Conservation (phyloP, 1,140 invertebrate genomes). For the Notospermus geniculatus region DNA sequence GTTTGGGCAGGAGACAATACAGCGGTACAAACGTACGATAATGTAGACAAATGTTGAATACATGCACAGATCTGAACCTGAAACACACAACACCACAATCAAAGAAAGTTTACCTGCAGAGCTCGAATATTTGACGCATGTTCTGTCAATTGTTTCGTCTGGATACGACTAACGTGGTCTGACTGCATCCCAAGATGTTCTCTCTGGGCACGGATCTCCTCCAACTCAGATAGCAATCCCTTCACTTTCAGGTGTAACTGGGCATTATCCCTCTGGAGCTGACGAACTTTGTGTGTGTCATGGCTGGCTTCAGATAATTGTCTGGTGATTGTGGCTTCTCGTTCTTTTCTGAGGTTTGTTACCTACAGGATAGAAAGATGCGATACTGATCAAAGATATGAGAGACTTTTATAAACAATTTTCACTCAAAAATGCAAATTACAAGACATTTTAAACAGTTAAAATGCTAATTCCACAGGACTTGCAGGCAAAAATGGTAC, state of each 20-base stretch:
- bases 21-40: background rate
- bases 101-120: slow-evolving; percentile 36
- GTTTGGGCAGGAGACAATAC: background rate
- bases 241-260: slow-evolving; percentile 49
- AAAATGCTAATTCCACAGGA: no score
- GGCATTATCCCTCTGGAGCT: slow-evolving; percentile 51
- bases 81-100: background rate
- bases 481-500: no score
- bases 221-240: slow-evolving; percentile 47
- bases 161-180: slow-evolving; percentile 40
- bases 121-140: slow-evolving; percentile 41
- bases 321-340: slow-evolving; percentile 41
- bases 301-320: slow-evolving; percentile 40
- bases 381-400: background rate
- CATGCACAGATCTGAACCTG: background rate
- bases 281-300: slow-evolving; percentile 45
- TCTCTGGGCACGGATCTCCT: slow-evolving; percentile 46
- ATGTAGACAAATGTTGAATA: background rate
- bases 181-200: slow-evolving; percentile 47
- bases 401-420: background rate
- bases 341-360: slow-evolving; percentile 49
- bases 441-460: no score
- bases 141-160: slow-evolving; percentile 47
- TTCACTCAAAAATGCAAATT: no score
- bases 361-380: slow-evolving; percentile 33